Evolutionary conservation across 2,888 invertebrate species (phyloP).

Genomic region (Agrotis clavis): DNA sequence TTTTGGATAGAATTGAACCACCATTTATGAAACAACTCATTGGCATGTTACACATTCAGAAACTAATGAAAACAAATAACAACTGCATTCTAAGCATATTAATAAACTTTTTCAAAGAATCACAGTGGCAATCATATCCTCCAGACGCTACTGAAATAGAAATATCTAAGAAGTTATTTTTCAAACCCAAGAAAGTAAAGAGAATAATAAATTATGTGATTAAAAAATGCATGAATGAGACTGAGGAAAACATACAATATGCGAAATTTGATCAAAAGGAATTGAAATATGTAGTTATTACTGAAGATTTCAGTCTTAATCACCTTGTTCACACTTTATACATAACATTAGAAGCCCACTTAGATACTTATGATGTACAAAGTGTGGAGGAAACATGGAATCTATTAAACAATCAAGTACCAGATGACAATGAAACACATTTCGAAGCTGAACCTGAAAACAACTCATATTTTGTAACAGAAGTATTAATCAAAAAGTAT

Average conservation of each 20-base stretch:
- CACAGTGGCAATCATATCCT: conserved; percentile 73
- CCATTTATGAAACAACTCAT: conserved; percentile 80
- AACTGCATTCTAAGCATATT: conserved; percentile 76
- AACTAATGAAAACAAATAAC: conserved; percentile 72
- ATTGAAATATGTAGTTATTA: conserved; percentile 37
- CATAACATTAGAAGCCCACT: conserved; percentile 79
- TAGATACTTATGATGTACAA: conserved; percentile 81
- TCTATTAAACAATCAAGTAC: conserved; percentile 74
- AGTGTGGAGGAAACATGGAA: conserved; percentile 78
- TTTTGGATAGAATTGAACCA: conserved; percentile 82
- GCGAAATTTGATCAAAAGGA: conserved; percentile 68
- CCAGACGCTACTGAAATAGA: conserved; percentile 62
- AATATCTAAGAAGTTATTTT: conserved; percentile 63
- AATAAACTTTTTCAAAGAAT: conserved; percentile 73
- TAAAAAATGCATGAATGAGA: conserved; percentile 66
- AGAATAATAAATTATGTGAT: conserved; percentile 70
- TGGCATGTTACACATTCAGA: conserved; percentile 73
- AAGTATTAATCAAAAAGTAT: conserved; percentile 80
- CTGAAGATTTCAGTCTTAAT: conserved; percentile 52
- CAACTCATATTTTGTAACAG: conserved; percentile 76
- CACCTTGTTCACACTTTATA: conserved; percentile 78
- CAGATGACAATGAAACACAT: conserved; percentile 45
- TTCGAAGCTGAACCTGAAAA: conserved; percentile 57
- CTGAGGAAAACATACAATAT: conserved; percentile 58
- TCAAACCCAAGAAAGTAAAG: conserved; percentile 68